Base-by-base conservation (phyloP, 2,888 invertebrate species). In the Baccha elongata region DNA sequence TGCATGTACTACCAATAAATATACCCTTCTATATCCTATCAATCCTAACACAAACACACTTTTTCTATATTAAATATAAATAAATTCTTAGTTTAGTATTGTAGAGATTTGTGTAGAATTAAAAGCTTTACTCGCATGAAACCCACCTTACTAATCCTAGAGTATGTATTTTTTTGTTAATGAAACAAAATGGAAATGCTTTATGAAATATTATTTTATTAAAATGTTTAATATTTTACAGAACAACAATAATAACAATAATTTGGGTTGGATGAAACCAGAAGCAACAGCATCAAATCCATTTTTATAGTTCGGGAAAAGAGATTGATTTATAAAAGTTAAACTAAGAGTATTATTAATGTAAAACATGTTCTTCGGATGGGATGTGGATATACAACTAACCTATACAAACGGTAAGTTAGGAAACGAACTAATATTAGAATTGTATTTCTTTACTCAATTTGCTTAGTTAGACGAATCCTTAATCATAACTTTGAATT, bases 231-330 rank as follows among this genome's bases (percentile, higher is more conserved):
- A 26, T 26, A n/a, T 73, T 35, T 60, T 74, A 42, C 13, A 50
- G 64, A 48, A 84, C 69, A 87, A 86, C 85, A 87, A 86, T 71
- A 86, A 87, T 85, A 89, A 89, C 74, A 89, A 89, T 86, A 89
- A 89, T 79, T 88, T 90, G 88, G 89, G 90, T 87, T 91, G 91
- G 90, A 87, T 90, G 37, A 90, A 91, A 86, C 89, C 91, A 80
- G 91, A 91, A 88, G 89, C 89, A 87, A 85, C 88, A 85, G 88
- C 90, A 87, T 90, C 90, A 85, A 91, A 91, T 89, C 91, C 91
- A 87, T 91, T 91, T 89, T 89, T 91, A 87, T 91, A 90, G 86
- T 91, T 60, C 90, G 88, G 85, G 69, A 85, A 73, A 85, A 84
- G 85, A 58, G 69, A 76, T 87, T 88, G 88, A 87, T 87, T 85